Conservation (phyloP, 2,797 vertebrate genomes). For the Pempheris klunzingeri region DNA sequence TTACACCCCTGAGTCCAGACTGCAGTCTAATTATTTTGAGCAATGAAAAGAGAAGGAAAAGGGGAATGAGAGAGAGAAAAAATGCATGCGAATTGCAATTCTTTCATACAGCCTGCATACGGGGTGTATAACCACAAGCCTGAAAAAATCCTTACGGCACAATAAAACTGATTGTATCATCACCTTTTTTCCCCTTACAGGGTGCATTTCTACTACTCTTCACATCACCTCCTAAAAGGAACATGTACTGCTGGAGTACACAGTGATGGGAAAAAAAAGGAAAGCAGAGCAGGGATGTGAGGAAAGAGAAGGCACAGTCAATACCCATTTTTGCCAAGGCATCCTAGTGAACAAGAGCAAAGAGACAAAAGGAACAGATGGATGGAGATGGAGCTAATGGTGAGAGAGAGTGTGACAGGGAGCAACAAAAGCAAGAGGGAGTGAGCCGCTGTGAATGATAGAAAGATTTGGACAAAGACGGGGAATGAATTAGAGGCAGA, state of each 20-base stretch:
- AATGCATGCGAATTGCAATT: constrained; percentile 82
- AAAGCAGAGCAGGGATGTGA: constrained; percentile 60
- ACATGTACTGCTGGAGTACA: constrained; percentile 72
- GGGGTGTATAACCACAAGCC: constrained; percentile 79
- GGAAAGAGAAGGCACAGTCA: constrained; percentile 75
- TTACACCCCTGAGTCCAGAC: constrained; percentile 80
- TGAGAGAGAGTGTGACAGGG: constrained; percentile 73
- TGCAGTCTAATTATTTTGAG: constrained; percentile 85
- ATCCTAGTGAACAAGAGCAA: constrained; percentile 71
- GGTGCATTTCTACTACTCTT: constrained; percentile 82
- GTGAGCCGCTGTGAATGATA: constrained; percentile 62
- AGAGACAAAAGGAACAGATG: constrained; percentile 81
- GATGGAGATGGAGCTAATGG: constrained; percentile 77
- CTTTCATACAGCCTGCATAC: constrained; percentile 84
- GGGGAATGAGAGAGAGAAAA: constrained; percentile 52
- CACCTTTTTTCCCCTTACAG: constrained; percentile 86
- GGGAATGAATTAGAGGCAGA: constrained; percentile 71
- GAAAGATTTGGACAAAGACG: constrained; percentile 75
- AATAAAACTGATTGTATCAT: constrained; percentile 87
- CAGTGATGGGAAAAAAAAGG: constrained; percentile 39
- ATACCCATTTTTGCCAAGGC: constrained; percentile 80
- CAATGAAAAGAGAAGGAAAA: constrained; percentile 76
- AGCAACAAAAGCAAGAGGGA: constrained; percentile 77
- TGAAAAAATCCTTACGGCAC: constrained; percentile 87
- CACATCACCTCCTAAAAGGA: constrained; percentile 77